Conservation (phyloP, 2,113 vertebrate species). For the Cnemophilus loriae region DNA sequence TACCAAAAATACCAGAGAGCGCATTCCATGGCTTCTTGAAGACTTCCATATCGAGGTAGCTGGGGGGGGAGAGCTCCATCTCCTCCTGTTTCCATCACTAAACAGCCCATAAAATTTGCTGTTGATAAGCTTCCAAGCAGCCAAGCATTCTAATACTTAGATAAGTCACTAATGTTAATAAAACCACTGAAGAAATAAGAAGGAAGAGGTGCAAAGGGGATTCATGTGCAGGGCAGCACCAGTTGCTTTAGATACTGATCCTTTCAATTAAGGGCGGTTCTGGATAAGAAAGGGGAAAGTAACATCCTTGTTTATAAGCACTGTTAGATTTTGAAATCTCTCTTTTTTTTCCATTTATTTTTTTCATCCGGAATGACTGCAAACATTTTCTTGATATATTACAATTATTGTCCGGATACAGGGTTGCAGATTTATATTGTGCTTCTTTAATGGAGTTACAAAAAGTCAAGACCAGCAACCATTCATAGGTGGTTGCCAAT, state of each 20-base stretch:
- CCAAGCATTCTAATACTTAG: conserved; percentile 47
- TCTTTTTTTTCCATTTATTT: neutral
- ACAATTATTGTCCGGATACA: conserved; percentile 40
- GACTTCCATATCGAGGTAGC: conserved; percentile 65
- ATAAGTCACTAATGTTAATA: conserved; percentile 64
- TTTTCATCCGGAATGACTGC: neutral
- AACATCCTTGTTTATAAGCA: conserved; percentile 62
- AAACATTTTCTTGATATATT: conserved; percentile 19
- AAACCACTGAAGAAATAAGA: conserved; percentile 31
- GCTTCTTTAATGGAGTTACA: conserved; percentile 3
- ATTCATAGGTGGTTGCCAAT: conserved; percentile 4
- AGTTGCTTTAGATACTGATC: conserved; percentile 54
- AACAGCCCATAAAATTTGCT: conserved; percentile 65
- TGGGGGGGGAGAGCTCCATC: conserved; percentile 28
- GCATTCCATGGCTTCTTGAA: conserved; percentile 75
- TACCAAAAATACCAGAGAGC: conserved; percentile 76
- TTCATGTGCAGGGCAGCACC: conserved; percentile 40
- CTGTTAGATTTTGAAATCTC: conserved; percentile 17
- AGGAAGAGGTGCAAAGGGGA: conserved; percentile 46
- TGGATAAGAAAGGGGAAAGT: conserved; percentile 62
- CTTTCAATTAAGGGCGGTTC: conserved; percentile 17
- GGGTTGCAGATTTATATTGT: conserved; percentile 54
- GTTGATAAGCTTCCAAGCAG: conserved; percentile 62
- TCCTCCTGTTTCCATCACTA: conserved; percentile 65
- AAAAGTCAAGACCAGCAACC: conserved; percentile 49